Percentiles rank a stretch among this genome's conserved stretches.
These are phyloP conservation scores for Scopus umbretta DNA, from an alignment of 2,113 vertebrate genomes.

Conservation along the genomic window DNA sequence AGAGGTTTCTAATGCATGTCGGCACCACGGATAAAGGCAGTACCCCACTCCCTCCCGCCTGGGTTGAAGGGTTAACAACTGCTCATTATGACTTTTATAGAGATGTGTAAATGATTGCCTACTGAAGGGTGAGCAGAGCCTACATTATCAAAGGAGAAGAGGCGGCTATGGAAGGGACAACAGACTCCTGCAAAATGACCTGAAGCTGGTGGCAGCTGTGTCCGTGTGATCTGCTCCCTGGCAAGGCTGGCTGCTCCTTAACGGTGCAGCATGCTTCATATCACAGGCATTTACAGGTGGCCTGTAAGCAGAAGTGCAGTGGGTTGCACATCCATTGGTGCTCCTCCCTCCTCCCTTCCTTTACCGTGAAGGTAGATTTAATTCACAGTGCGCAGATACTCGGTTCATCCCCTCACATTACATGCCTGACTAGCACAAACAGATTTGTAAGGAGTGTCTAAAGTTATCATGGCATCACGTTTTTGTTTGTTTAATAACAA, in stretches of 20 bases:
- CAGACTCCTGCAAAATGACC: background rate
- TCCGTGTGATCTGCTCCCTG: background rate
- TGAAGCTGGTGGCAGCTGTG: background rate
- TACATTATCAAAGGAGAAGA: background rate
- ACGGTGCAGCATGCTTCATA: background rate
- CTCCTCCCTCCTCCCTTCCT: background rate
- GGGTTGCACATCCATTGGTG: fast-evolving
- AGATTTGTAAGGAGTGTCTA: background rate
- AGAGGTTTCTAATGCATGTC: background rate
- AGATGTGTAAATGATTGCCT: background rate
- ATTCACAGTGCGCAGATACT: background rate
- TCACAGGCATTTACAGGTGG: fast-evolving
- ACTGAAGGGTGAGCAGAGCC: background rate
- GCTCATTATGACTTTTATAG: background rate
- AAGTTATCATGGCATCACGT: background rate
- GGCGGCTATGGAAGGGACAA: background rate
- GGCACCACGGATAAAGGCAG: background rate
- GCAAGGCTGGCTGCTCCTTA: background rate
- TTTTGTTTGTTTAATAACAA: background rate
- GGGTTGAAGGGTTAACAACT: background rate
- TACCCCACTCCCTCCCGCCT: fast-evolving
- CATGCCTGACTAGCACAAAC: background rate
- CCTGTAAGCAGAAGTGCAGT: background rate
- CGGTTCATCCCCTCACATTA: background rate
- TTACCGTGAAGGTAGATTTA: background rate